These are phyloP conservation scores for Montipora sp. DNA, from an alignment of 64 coral and sea anemone genomes.

Conservation along the genomic window DNA sequence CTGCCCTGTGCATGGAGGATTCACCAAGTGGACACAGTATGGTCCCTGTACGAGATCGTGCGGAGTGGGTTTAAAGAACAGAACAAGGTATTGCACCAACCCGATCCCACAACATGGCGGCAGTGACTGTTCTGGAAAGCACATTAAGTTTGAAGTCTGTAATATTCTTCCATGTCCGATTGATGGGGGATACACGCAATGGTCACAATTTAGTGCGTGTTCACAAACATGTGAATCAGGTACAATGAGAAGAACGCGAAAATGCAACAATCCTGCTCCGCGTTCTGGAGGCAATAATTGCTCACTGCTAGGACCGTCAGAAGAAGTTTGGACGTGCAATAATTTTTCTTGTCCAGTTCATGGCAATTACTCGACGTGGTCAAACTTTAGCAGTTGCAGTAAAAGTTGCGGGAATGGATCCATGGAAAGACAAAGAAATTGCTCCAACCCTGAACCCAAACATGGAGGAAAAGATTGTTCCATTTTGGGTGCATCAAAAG, in stretches of 20 bases:
- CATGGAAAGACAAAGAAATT: constrained; percentile 57
- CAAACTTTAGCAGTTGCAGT: constrained; percentile 70
- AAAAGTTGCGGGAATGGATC: constrained; percentile 80
- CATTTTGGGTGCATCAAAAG: constrained; percentile 32
- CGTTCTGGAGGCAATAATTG: constrained; percentile 51
- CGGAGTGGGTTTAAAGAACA: constrained; percentile 40
- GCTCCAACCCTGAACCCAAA: constrained; percentile 74
- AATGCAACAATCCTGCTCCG: constrained; percentile 63
- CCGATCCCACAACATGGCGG: constrained; percentile 39
- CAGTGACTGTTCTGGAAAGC: background rate
- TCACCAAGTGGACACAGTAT: constrained; percentile 49
- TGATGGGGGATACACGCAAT: constrained; percentile 55
- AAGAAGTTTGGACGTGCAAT: constrained; percentile 48
- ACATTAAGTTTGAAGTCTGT: background rate
- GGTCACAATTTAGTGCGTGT: constrained; percentile 64
- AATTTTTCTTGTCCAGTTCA: constrained; percentile 52
- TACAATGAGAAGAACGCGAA: constrained; percentile 43
- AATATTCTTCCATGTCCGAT: constrained; percentile 27
- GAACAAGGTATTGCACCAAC: constrained; percentile 55
- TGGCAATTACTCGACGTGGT: constrained; percentile 57
- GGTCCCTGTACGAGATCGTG: constrained; percentile 53
- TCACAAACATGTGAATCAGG: constrained; percentile 54
- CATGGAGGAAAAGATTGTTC: constrained; percentile 85
- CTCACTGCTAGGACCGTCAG: constrained; percentile 8
- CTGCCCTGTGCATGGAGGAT: constrained; percentile 56